A percentile compares a stretch with the other conserved stretches of the same genome.
Conservation (phyloP, 2,888 invertebrate genomes). For the Rotaria socialis region DNA sequence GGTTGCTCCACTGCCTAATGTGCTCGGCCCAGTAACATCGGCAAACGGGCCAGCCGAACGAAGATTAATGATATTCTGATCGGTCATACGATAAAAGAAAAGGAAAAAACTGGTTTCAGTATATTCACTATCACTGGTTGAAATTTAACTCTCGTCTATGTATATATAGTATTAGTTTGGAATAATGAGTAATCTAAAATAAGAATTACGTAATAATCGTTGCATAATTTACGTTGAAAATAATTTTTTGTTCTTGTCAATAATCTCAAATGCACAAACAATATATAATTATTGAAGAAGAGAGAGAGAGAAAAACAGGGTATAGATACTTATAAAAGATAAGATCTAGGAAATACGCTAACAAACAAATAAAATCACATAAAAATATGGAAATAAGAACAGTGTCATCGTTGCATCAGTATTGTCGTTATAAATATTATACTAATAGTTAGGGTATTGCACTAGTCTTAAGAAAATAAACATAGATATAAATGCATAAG, state of each 20-base stretch:
- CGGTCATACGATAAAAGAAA: conserved; percentile 20
- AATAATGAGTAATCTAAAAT: not conserved
- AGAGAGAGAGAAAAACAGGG: not conserved
- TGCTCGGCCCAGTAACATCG: not conserved
- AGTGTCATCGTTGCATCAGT: not conserved
- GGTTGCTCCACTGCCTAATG: not conserved
- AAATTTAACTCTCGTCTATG: not conserved
- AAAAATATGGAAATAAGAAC: not conserved
- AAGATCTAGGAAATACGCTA: not conserved
- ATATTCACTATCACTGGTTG: not conserved
- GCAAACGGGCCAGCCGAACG: conserved; percentile 23
- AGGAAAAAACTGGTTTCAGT: not conserved
- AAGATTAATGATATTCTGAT: conserved; percentile 33
- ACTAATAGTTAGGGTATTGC: not conserved
- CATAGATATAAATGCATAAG: not conserved
- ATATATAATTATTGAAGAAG: not conserved
- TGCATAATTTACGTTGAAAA: not conserved
- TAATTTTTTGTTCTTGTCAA: too few species aligned
- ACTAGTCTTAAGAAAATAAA: not conserved
- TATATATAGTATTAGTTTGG: too few species aligned
- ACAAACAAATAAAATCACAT: not conserved
- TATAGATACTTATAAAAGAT: not conserved
- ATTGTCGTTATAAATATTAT: not conserved
- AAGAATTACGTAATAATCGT: not conserved
- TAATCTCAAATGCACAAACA: not conserved